These are phyloP conservation scores for Pterostichus madidus DNA, from an alignment of 2,888 invertebrate genomes.

Conservation along the genomic window DNA sequence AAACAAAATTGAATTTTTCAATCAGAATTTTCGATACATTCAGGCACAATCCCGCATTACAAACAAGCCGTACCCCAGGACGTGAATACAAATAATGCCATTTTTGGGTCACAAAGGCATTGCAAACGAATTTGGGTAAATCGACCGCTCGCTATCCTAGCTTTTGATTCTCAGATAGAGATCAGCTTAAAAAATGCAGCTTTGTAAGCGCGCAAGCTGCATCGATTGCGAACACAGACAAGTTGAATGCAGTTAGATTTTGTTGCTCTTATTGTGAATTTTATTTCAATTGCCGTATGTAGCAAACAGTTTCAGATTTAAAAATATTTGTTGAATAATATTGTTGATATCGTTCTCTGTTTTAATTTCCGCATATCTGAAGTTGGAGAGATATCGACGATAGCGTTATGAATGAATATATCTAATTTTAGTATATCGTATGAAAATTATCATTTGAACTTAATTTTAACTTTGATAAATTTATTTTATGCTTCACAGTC, in stretches of 20 bases:
- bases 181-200: slow-evolving; percentile 15
- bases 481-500: too few species aligned
- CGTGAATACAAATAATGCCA: slow-evolving; percentile 58
- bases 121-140: slow-evolving; percentile 40
- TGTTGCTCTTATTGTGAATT: background rate
- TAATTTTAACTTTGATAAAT: too few species aligned
- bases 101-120: slow-evolving; percentile 48
- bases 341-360: too few species aligned
- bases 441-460: background rate
- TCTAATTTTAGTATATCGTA: too few species aligned
- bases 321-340: background rate
- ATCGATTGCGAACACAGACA: background rate
- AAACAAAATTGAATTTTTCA: slow-evolving; percentile 62
- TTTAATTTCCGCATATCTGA: too few species aligned
- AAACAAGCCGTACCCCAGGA: slow-evolving; percentile 25
- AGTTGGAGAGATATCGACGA: too few species aligned
- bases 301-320: slow-evolving; percentile 1
- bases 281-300: slow-evolving; percentile 2
- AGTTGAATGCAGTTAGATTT: background rate
- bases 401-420: too few species aligned
- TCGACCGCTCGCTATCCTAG: slow-evolving; percentile 3
- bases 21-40: slow-evolving; percentile 58
- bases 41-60: slow-evolving; percentile 25
- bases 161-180: slow-evolving; percentile 12
- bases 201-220: background rate